Percentiles rank a stretch among this genome's conserved stretches.
These are phyloP conservation scores for Diadumene lineata DNA, from an alignment of 92 coral and sea anemone genomes.

Conservation along the genomic window DNA sequence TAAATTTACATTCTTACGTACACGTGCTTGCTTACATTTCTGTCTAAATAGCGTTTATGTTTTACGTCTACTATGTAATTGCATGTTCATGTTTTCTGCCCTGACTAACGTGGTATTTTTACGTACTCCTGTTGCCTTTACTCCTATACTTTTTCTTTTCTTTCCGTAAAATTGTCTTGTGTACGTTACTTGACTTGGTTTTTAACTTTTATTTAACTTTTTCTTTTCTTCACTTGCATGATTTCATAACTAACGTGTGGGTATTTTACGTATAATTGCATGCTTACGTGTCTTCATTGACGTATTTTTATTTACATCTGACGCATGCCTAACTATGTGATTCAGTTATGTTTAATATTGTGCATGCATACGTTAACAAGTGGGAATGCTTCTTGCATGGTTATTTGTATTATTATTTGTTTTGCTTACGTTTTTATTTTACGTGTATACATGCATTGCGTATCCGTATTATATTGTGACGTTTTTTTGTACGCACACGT, in stretches of 20 bases:
- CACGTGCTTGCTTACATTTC: too few species aligned
- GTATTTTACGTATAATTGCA: background rate
- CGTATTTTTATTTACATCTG: background rate
- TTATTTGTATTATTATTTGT: too few species aligned
- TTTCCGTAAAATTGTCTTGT: too few species aligned
- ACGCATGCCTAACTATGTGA: background rate
- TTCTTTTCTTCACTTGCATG: slow-evolving; percentile 1
- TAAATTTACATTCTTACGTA: too few species aligned
- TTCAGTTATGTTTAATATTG: background rate
- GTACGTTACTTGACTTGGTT: too few species aligned
- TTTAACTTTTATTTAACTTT: too few species aligned
- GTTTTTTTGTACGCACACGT: slow-evolving; percentile 32
- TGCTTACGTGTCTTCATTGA: background rate
- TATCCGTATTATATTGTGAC: background rate
- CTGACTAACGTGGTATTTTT: too few species aligned
- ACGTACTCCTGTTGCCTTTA: too few species aligned
- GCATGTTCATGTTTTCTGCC: too few species aligned
- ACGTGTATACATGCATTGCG: background rate
- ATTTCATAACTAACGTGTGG: background rate
- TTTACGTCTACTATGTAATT: too few species aligned
- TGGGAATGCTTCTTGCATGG: background rate
- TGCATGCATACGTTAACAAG: background rate
- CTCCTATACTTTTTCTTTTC: too few species aligned
- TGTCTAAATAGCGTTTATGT: too few species aligned
- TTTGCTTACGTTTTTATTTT: background rate